Evolutionary conservation across 1,140 invertebrate genomes (phyloP).

Genomic region (Protaetia brevitarsis): DNA sequence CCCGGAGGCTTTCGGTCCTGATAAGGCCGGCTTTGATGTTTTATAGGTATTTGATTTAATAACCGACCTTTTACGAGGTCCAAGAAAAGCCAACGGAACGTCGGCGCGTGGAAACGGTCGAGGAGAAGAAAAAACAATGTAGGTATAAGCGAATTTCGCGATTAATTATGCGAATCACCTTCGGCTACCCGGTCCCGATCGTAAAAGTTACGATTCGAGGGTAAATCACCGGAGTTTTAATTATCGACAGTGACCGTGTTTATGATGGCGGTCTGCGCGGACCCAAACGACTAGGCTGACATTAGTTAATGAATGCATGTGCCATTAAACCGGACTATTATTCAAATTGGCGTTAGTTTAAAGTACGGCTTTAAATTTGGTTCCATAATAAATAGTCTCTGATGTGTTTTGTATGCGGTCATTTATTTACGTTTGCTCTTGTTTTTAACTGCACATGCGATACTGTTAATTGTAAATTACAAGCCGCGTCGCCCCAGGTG

Average conservation of each 20-base stretch:
- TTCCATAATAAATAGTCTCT: background rate
- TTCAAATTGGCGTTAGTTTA: conserved; percentile 7
- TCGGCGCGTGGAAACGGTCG: background rate
- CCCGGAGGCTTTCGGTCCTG: background rate
- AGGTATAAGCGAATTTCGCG: background rate
- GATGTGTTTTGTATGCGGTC: background rate
- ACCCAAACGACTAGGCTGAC: background rate
- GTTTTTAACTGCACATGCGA: background rate
- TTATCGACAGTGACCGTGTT: background rate
- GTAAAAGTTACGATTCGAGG: background rate
- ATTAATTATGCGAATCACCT: background rate
- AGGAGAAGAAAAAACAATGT: background rate
- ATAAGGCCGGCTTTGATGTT: background rate
- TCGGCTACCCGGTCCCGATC: background rate
- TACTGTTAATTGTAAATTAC: background rate
- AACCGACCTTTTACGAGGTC: no score
- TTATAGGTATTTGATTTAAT: conserved; percentile 13
- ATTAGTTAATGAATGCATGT: conserved; percentile 17
- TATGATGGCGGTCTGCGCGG: background rate
- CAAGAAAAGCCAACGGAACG: background rate
- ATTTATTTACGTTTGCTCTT: conserved; percentile 8
- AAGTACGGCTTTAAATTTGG: background rate
- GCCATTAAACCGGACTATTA: conserved; percentile 6
- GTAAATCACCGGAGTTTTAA: background rate
- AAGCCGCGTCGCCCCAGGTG: no score